Evolutionary conservation across 2,113 vertebrate species (phyloP).

Genomic region (Brachyhypopomus gauderio): DNA sequence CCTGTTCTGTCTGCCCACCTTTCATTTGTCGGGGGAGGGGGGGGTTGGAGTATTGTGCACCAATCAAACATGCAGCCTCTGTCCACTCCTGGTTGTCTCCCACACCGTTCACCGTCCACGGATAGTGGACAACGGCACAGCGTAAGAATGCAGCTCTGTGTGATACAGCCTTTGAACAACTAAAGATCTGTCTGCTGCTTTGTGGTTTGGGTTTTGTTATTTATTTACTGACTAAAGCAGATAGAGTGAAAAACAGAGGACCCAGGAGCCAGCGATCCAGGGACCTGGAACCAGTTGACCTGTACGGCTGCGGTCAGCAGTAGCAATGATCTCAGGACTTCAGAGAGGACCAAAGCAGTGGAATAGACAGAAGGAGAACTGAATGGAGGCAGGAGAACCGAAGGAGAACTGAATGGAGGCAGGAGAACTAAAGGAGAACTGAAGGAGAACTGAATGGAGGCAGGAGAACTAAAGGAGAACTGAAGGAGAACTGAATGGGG

Average conservation of each 20-base stretch:
- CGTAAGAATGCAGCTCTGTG: not conserved
- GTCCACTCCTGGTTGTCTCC: slow-evolving; percentile 22
- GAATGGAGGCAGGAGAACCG: no score
- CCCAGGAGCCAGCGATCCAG: slow-evolving; percentile 9
- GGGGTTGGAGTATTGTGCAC: not conserved
- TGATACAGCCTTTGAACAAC: not conserved
- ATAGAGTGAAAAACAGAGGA: not conserved
- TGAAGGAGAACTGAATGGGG: not conserved
- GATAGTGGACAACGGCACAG: not conserved
- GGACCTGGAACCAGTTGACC: no score
- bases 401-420: not conserved
- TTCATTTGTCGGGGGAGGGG: slow-evolving; percentile 26
- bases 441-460: not conserved
- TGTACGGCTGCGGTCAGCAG: no score
- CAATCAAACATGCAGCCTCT: not conserved
- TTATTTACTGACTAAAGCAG: not conserved
- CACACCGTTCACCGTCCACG: not conserved
- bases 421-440: no score
- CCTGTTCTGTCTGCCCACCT: not conserved
- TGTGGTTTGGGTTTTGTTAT: not conserved
- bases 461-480: no score
- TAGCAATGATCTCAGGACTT: not conserved
- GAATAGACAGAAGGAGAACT: not conserved
- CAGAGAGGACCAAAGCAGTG: not conserved
- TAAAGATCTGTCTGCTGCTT: not conserved